phyloP scores from a whole-genome alignment of 2,797 vertebrate species.

The Peromyscus melanophrys region DNA sequence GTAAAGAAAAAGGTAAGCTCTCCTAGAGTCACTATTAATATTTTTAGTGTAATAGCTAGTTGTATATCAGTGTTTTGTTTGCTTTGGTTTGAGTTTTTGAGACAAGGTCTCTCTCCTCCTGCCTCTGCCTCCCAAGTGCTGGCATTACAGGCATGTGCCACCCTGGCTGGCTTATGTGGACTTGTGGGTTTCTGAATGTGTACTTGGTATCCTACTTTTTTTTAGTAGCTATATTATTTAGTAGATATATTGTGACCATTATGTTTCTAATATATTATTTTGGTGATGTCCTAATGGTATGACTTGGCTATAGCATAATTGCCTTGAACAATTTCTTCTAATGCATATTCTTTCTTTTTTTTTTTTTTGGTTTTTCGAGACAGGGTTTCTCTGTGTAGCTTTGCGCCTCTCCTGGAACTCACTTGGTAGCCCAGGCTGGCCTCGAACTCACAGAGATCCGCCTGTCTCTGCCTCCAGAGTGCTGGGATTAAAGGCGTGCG shows the following conservation, averaged over 20 bases:
- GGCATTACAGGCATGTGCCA: no score
- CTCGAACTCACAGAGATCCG: no score
- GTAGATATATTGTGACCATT: background rate
- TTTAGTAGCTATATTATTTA: background rate
- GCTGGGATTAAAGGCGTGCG: no score
- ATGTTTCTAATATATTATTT: constrained; percentile 24
- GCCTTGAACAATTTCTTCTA: constrained; percentile 27
- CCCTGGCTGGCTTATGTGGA: background rate
- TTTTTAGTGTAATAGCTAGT: background rate
- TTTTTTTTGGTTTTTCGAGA: no score
- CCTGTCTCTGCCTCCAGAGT: no score
- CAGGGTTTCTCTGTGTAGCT: no score
- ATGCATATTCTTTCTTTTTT: constrained; percentile 35
- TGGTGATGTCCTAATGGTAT: background rate
- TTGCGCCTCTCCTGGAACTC: no score
- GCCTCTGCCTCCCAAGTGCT: background rate
- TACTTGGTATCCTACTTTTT: background rate
- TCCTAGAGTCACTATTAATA: background rate
- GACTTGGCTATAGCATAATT: background rate
- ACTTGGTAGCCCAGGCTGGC: no score
- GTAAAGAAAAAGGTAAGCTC: background rate
- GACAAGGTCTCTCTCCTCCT: background rate
- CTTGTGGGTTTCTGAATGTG: background rate
- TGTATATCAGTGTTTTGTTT: background rate
- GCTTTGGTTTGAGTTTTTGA: background rate